Percentiles rank a stretch among this genome's conserved stretches.
phyloP scores from a whole-genome alignment of 1,140 invertebrate species.

The Aphis craccivora region DNA sequence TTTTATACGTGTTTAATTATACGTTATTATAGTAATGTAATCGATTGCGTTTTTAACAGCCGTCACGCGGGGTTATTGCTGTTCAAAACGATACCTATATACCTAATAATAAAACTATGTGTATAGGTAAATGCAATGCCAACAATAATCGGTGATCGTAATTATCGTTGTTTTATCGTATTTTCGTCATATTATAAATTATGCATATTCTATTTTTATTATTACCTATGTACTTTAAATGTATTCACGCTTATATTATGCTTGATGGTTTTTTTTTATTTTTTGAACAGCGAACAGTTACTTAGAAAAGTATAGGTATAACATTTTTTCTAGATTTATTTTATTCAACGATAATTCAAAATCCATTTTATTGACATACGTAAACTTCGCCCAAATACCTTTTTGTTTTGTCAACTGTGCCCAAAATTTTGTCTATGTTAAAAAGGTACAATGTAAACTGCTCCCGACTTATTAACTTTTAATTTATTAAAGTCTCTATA shows the following conservation, averaged over 20 bases:
- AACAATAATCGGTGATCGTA: neutral
- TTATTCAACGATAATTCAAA: no score
- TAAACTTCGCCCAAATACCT: no score
- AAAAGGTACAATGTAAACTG: no score
- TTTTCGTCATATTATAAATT: neutral
- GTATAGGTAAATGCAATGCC: neutral
- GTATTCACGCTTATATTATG: neutral
- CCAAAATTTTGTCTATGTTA: no score
- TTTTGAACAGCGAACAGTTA: neutral
- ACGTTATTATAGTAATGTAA: neutral
- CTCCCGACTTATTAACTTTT: no score
- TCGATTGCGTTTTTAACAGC: slow-evolving; percentile 26
- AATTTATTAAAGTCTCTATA: no score
- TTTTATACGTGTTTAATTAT: slow-evolving; percentile 17
- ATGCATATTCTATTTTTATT: neutral
- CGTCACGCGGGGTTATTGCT: neutral
- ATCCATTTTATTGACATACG: no score
- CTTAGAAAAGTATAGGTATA: no score
- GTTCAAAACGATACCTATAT: neutral
- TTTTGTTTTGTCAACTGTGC: no score
- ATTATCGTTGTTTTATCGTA: neutral
- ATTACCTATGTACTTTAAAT: neutral
- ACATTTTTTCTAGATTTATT: no score
- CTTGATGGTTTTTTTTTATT: neutral
- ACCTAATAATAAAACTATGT: neutral